Evolutionary conservation across 2,888 invertebrate genomes (phyloP).

Genomic region (Augiades crinisus): DNA sequence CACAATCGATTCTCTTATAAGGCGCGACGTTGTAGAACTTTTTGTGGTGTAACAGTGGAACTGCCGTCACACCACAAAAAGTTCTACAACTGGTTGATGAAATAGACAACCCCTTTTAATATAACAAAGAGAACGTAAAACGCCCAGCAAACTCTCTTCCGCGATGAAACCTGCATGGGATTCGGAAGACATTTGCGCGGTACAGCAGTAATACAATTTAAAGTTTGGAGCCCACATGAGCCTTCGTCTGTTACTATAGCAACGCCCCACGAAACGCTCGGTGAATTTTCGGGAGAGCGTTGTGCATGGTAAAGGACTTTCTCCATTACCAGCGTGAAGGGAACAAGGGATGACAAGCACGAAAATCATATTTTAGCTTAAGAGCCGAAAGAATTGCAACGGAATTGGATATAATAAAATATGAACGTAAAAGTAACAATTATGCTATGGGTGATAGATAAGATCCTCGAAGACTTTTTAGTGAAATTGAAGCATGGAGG

Average conservation of each 20-base stretch:
- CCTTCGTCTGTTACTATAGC: slow-evolving; percentile 67
- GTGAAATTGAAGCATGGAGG: too few species aligned
- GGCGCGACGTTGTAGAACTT: too few species aligned
- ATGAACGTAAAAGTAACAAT: too few species aligned
- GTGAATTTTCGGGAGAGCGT: slow-evolving; percentile 69
- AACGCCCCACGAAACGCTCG: slow-evolving; percentile 65
- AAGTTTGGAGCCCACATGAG: slow-evolving; percentile 77
- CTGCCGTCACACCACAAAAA: too few species aligned
- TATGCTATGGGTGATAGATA: too few species aligned
- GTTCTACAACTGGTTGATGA: slow-evolving; percentile 5
- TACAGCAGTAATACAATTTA: slow-evolving; percentile 74
- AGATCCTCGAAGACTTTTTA: too few species aligned
- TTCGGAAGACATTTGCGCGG: slow-evolving; percentile 56
- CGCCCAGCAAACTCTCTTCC: slow-evolving; percentile 10
- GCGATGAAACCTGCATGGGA: slow-evolving; percentile 18
- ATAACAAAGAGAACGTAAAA: slow-evolving; percentile 12
- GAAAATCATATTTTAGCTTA: neutral
- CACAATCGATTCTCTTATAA: too few species aligned
- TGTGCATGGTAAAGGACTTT: slow-evolving; percentile 48
- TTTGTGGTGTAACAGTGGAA: too few species aligned
- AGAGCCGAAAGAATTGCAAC: too few species aligned
- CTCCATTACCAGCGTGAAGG: neutral
- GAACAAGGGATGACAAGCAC: too few species aligned
- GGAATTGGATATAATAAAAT: too few species aligned
- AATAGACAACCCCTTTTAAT: slow-evolving; percentile 11